phyloP scores from a whole-genome alignment of 2,797 vertebrate genomes.

The Cryptoprocta ferox region DNA sequence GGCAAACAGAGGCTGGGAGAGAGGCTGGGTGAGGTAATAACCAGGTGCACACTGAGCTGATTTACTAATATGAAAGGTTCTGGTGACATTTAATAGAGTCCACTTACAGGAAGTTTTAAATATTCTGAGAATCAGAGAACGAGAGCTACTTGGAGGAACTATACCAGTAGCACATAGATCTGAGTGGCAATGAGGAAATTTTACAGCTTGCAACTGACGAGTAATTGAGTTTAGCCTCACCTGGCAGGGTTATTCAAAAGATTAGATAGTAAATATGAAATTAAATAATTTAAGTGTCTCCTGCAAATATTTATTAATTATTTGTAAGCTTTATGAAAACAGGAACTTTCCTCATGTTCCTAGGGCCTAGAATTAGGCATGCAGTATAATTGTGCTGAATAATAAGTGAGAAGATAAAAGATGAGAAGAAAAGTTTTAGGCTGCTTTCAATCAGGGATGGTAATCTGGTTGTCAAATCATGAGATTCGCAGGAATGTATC shows the following conservation, averaged over 20 bases:
- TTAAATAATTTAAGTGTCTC: not conserved
- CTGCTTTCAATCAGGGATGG: not conserved
- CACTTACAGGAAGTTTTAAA: not conserved
- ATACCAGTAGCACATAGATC: not conserved
- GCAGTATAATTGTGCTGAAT: not conserved
- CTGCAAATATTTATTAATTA: slow-evolving; percentile 33
- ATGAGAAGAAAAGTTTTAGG: not conserved
- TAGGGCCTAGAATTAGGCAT: not conserved
- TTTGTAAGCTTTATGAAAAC: not conserved
- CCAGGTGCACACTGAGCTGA: not conserved
- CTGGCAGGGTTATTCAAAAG: not conserved
- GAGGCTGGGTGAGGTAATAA: not conserved
- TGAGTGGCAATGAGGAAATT: not conserved
- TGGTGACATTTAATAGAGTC: not conserved
- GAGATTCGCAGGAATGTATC: not conserved
- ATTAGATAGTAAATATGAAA: slow-evolving; percentile 3
- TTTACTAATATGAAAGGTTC: not conserved
- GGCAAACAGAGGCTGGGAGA: not conserved
- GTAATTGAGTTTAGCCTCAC: not conserved
- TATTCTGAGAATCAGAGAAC: not conserved
- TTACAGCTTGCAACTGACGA: not conserved
- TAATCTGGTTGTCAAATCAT: not conserved
- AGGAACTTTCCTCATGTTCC: not conserved
- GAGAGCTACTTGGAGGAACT: not conserved
- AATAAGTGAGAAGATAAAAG: not conserved